Base-by-base conservation (phyloP, 2,888 invertebrate species). In the Liposcelis brunnea region DNA sequence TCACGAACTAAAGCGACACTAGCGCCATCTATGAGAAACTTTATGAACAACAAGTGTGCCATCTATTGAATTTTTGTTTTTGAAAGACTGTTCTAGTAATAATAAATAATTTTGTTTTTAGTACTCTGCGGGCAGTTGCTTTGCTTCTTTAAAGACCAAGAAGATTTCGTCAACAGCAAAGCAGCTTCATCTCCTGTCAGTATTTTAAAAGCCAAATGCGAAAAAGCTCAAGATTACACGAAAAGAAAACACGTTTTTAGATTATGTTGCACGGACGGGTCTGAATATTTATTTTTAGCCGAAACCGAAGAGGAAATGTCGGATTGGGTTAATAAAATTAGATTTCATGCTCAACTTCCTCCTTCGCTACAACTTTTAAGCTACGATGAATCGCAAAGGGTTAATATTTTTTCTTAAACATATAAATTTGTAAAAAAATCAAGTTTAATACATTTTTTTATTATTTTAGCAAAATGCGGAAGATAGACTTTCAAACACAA, bases 141-240 rank as follows among this genome's bases (percentile, higher is more conserved):
- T 44, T 95, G 94, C 67, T 97, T 98, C 80, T 98, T 97, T 72
- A 83, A 93, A 59, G 93, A 94, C 60, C 83, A 86, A 58, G 78
- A 81, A 53, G 91, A 91, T 64, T 94, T 93, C 66, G 72, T 77
- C 49, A 77, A 78, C 52, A 82, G 87, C 56, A 84, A 86, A 66
- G 91, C 93, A 0, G 82, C 85, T 0, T 80, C 85, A 2, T 82
- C 91, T 0, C 85, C 89, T 0, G 77, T 93, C 19, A 82, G 79
- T 1, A 66, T 75, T 36, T 71, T 68, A 55, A 72, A 80, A 62
- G 90, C 93, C 0, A 71, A 72, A 35, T 94, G 91, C 61, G 77
- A 78, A 46, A 75, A 81, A 7, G 94, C 94, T 2, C 78, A 80
- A 21, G 93, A 97, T 66, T 97, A 97, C 66, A 89, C 86, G 11